phyloP scores from a whole-genome alignment of 2,888 invertebrate genomes.

The Apotomis capreana region DNA sequence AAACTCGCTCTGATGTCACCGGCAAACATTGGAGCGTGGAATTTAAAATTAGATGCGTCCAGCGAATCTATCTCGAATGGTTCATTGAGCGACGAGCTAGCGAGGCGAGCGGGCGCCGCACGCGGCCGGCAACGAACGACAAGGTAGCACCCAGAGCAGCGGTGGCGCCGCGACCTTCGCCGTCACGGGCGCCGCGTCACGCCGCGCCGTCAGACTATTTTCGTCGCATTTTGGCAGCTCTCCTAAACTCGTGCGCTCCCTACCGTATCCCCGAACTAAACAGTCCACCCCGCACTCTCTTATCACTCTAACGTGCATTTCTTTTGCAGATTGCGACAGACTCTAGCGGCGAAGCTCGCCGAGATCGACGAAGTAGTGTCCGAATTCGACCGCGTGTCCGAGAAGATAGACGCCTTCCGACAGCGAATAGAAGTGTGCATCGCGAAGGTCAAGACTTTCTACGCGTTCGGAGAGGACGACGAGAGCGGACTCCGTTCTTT shows the following conservation, averaged over 20 bases:
- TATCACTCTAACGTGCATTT: slow-evolving; percentile 53
- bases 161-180: slow-evolving; percentile 72
- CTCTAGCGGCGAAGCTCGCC: slow-evolving; percentile 89
- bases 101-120: slow-evolving; percentile 80
- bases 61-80: slow-evolving; percentile 69
- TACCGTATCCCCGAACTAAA: slow-evolving; percentile 56
- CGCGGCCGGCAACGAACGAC: slow-evolving; percentile 76
- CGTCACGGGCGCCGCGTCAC: slow-evolving; percentile 74
- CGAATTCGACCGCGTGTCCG: slow-evolving; percentile 89
- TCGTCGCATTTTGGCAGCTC: slow-evolving; percentile 78
- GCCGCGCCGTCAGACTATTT: slow-evolving; percentile 77
- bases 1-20: slow-evolving; percentile 80
- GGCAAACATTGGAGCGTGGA: slow-evolving; percentile 76
- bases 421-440: slow-evolving; percentile 86
- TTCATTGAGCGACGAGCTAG: slow-evolving; percentile 82
- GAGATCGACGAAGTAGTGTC: slow-evolving; percentile 89
- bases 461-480: slow-evolving; percentile 91
- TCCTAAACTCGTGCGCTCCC: slow-evolving; percentile 60
- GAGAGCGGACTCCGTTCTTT: slow-evolving; percentile 84
- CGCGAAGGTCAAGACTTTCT: slow-evolving; percentile 87
- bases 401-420: slow-evolving; percentile 87
- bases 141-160: slow-evolving; percentile 58
- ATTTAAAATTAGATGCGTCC: slow-evolving; percentile 77
- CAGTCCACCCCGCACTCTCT: slow-evolving; percentile 58
- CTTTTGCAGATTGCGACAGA: slow-evolving; percentile 89